Evolutionary conservation across 1,140 invertebrate genomes (phyloP).

Genomic region (Mycetomoellerius zeteki): DNA sequence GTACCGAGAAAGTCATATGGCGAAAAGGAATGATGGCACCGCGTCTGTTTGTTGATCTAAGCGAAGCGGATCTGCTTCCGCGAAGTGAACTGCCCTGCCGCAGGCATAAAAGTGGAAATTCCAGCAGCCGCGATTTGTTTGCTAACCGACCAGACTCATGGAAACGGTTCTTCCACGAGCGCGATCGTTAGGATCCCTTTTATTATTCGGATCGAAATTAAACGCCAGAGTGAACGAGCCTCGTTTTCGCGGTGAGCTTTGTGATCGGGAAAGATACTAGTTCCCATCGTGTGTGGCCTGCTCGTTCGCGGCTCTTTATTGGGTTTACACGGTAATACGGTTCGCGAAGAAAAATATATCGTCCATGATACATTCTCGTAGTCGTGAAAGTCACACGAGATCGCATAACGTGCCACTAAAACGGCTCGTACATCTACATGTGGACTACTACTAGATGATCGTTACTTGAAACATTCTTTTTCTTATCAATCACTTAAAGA

Average conservation of each 20-base stretch:
- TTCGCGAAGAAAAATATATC: constrained; percentile 74
- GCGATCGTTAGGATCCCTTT: constrained; percentile 71
- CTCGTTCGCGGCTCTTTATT: constrained; percentile 75
- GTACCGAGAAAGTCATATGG: constrained; percentile 27
- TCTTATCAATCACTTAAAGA: background rate
- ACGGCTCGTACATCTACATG: background rate
- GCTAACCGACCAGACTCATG: constrained; percentile 68
- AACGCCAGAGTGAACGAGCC: constrained; percentile 60
- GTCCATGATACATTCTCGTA: constrained; percentile 52
- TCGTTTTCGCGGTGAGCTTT: constrained; percentile 67
- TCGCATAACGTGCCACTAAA: background rate
- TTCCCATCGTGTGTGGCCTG: constrained; percentile 70
- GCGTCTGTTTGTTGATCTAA: constrained; percentile 75
- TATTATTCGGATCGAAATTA: constrained; percentile 70
- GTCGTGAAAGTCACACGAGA: constrained; percentile 59
- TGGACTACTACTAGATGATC: background rate
- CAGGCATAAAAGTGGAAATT: constrained; percentile 78
- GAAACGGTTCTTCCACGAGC: constrained; percentile 70
- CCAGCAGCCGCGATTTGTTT: constrained; percentile 76
- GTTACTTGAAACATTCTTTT: constrained; percentile 31
- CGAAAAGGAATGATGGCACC: constrained; percentile 57
- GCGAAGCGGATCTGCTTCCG: constrained; percentile 75
- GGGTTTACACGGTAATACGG: constrained; percentile 74
- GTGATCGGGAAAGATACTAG: constrained; percentile 66
- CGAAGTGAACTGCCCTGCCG: constrained; percentile 76